phyloP scores from a whole-genome alignment of 2,888 invertebrate species.

The Diachrysia chrysitis region DNA sequence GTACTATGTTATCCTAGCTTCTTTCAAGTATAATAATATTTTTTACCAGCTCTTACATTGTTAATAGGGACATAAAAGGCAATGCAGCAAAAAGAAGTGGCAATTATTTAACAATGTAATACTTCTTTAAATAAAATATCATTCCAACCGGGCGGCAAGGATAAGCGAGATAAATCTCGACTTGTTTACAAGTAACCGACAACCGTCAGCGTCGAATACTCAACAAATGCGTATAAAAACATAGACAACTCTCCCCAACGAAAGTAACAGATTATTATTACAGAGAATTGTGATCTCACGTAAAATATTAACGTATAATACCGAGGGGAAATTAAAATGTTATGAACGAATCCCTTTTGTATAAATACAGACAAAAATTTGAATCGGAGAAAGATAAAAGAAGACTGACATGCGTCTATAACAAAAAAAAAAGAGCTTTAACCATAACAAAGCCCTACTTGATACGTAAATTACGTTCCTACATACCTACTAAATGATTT shows the following conservation, averaged over 20 bases:
- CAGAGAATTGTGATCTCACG: slow-evolving; percentile 74
- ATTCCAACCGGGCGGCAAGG: slow-evolving; percentile 63
- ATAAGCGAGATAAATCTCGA: slow-evolving; percentile 78
- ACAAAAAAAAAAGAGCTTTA: background rate
- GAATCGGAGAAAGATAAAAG: slow-evolving; percentile 29
- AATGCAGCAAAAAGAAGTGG: slow-evolving; percentile 53
- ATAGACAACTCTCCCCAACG: slow-evolving; percentile 69
- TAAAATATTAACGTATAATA: slow-evolving; percentile 80
- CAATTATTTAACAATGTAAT: background rate
- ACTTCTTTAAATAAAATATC: background rate
- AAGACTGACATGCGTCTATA: background rate
- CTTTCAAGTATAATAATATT: no score
- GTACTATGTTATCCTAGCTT: no score
- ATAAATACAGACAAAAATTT: slow-evolving; percentile 59
- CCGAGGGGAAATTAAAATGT: slow-evolving; percentile 81
- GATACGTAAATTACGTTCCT: no score
- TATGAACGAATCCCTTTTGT: slow-evolving; percentile 74
- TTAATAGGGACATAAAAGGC: no score
- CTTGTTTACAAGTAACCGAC: slow-evolving; percentile 68
- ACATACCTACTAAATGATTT: no score
- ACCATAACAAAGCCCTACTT: no score
- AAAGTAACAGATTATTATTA: slow-evolving; percentile 73
- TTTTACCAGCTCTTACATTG: no score
- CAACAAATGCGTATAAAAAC: slow-evolving; percentile 68
- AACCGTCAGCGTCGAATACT: slow-evolving; percentile 68